Evolutionary conservation across 2,888 invertebrate species (phyloP).

Genomic region (Heliconius hortense): DNA sequence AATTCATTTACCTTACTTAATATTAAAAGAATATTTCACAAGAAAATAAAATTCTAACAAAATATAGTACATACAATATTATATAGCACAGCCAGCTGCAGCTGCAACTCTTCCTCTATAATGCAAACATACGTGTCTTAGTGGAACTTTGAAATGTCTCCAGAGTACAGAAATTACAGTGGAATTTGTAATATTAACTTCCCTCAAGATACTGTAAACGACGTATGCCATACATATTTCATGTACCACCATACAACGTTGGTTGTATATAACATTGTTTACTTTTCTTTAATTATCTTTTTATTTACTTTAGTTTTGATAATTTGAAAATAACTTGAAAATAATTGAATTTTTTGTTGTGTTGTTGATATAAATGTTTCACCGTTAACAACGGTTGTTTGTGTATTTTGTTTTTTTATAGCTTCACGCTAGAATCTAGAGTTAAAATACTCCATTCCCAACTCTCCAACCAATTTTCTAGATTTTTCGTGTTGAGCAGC

Average conservation of each 20-base stretch:
- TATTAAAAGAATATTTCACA: background rate
- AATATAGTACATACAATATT: background rate
- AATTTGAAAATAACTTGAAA: background rate
- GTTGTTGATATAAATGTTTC: no score
- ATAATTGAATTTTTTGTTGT: background rate
- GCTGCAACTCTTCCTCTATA: constrained; percentile 36
- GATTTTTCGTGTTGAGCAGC: background rate
- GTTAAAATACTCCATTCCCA: background rate
- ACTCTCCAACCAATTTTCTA: background rate
- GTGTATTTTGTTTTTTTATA: no score
- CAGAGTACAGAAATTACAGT: constrained; percentile 29
- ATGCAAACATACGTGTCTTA: constrained; percentile 35
- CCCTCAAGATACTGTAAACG: constrained; percentile 17
- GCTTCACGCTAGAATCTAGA: no score
- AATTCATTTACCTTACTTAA: background rate
- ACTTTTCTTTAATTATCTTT: background rate
- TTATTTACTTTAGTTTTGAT: background rate
- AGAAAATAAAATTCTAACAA: background rate
- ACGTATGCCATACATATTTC: constrained; percentile 14
- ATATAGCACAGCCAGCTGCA: constrained; percentile 23
- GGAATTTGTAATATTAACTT: constrained; percentile 19
- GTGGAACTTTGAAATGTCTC: constrained; percentile 26
- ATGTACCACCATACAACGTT: background rate
- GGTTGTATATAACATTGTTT: background rate
- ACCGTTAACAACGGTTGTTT: no score